Evolutionary conservation across 2,797 vertebrate genomes (phyloP).

Genomic region (Nyctalus aviator): DNA sequence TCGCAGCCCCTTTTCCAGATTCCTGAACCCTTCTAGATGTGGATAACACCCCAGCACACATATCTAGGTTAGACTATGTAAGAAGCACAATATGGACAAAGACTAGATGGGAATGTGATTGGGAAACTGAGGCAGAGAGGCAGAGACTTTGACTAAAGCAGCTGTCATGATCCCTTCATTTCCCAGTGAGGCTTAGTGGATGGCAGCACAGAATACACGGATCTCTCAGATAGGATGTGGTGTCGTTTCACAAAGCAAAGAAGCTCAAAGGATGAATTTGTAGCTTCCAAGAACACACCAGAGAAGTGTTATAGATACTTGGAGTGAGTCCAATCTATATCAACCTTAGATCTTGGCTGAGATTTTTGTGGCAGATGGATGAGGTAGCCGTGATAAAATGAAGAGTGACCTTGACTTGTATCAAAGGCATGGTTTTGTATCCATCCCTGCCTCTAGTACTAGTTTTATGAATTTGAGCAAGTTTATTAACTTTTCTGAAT

Average conservation of each 20-base stretch:
- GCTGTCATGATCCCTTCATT: not conserved
- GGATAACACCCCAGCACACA: no score
- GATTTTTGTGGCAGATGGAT: not conserved
- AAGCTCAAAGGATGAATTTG: not conserved
- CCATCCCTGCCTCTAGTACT: not conserved
- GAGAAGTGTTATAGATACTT: not conserved
- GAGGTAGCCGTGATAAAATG: not conserved
- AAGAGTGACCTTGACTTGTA: not conserved
- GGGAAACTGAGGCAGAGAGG: not conserved
- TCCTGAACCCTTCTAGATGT: no score
- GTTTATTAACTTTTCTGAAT: not conserved
- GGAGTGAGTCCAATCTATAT: not conserved
- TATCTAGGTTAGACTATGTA: not conserved
- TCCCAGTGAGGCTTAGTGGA: not conserved
- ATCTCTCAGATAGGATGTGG: not conserved
- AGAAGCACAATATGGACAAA: not conserved
- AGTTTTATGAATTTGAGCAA: not conserved
- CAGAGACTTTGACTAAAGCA: not conserved
- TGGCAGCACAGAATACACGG: not conserved
- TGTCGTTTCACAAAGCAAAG: not conserved
- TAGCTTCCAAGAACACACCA: not conserved
- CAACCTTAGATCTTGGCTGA: not conserved
- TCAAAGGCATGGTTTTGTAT: conserved; percentile 22
- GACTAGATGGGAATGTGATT: not conserved
- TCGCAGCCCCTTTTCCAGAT: no score